These are phyloP conservation scores for Dicentrarchus labrax DNA, from an alignment of 2,113 vertebrate genomes.

Conservation along the genomic window DNA sequence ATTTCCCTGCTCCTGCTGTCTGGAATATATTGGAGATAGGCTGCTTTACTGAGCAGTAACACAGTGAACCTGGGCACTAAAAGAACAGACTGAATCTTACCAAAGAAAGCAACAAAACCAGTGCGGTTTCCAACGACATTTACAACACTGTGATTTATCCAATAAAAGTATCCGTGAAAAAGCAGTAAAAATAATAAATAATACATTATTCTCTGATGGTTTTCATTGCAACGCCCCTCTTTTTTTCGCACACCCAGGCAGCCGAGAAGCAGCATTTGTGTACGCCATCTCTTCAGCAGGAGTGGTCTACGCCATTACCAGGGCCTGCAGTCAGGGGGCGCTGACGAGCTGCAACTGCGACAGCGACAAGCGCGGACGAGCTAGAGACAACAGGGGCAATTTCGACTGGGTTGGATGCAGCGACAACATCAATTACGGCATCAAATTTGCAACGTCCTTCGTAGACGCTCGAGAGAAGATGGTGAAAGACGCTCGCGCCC, in stretches of 20 bases:
- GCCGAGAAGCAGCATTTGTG: conserved; percentile 97
- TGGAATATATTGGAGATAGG: conserved; percentile 7
- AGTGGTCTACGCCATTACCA: conserved; percentile 96
- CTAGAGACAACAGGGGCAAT: conserved; percentile 89
- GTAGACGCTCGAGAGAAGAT: conserved; percentile 96
- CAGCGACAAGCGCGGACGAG: conserved; percentile 89
- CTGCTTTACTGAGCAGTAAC: conserved; percentile 16
- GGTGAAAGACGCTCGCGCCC: conserved; percentile 93
- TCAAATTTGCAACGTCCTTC: conserved; percentile 95
- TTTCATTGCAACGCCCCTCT: background rate
- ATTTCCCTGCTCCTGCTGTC: conserved; percentile 31
- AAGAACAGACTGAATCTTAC: background rate
- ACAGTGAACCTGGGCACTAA: background rate
- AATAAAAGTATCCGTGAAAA: background rate
- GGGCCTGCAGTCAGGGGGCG: conserved; percentile 97
- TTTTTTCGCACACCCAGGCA: conserved; percentile 82
- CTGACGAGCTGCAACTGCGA: conserved; percentile 95
- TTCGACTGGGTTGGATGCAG: conserved; percentile 99
- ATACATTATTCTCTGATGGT: background rate
- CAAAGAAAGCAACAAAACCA: background rate
- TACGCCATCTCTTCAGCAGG: conserved; percentile 98
- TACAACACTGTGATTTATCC: accelerated
- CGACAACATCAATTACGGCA: conserved; percentile 97
- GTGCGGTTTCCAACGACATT: background rate
- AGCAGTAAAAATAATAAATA: background rate